Percentiles rank a stretch among this genome's conserved stretches.
phyloP scores from a whole-genome alignment of 1,140 invertebrate genomes.

The Capitella teleta region DNA sequence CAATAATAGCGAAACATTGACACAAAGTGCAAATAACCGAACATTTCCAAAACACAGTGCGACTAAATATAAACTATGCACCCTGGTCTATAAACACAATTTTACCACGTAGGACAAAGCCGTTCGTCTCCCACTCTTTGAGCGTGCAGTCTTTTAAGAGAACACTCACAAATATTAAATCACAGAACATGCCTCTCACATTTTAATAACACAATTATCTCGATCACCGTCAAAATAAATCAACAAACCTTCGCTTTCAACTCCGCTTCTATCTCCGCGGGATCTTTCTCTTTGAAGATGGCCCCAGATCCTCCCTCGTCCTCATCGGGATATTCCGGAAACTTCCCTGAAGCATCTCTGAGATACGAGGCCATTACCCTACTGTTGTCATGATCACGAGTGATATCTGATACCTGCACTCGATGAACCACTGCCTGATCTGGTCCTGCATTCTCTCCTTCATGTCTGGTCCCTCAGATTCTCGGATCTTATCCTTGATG shows the following conservation, averaged over 20 bases:
- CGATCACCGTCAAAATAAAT: no score
- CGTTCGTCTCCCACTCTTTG: no score
- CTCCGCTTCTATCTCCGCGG: constrained; percentile 27
- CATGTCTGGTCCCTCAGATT: constrained; percentile 56
- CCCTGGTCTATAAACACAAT: no score
- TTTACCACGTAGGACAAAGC: no score
- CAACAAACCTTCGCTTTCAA: constrained; percentile 1
- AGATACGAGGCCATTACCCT: neutral
- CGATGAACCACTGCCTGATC: constrained; percentile 67
- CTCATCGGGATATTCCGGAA: constrained; percentile 80
- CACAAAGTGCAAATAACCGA: no score
- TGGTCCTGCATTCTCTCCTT: constrained; percentile 56
- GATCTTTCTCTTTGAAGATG: constrained; percentile 54
- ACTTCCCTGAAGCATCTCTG: constrained; percentile 59
- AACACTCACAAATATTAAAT: no score
- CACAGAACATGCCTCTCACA: neutral
- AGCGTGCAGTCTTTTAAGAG: no score
- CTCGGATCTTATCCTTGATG: constrained; percentile 41
- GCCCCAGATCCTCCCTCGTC: constrained; percentile 74
- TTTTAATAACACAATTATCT: neutral
- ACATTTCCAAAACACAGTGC: no score
- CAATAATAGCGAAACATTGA: no score
- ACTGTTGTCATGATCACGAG: no score
- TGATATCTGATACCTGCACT: constrained; percentile 31
- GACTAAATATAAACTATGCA: no score